Conservation (phyloP, 2,888 invertebrate genomes). For the Cataglyphis altisquamis region DNA sequence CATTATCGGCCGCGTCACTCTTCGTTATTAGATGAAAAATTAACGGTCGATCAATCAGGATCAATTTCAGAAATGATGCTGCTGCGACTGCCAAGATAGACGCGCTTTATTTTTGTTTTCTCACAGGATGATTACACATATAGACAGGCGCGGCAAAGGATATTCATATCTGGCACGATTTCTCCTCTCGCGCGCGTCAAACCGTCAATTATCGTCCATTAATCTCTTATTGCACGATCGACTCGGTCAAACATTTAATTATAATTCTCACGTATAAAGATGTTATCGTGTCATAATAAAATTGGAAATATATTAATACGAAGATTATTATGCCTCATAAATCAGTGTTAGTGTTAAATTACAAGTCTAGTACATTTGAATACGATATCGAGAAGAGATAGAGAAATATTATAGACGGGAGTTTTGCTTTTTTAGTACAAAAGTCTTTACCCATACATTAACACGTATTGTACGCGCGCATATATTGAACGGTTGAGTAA, state of each 20-base stretch:
- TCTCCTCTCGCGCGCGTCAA: slow-evolving; percentile 14
- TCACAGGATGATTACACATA: neutral
- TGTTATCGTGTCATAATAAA: neutral
- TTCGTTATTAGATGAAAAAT: slow-evolving; percentile 55
- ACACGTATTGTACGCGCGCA: neutral
- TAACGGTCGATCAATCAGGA: slow-evolving; percentile 48
- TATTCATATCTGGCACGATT: slow-evolving; percentile 29
- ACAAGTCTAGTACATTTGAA: neutral
- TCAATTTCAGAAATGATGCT: slow-evolving; percentile 28
- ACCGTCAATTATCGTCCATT: slow-evolving; percentile 38
- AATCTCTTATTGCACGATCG: neutral
- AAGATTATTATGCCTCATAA: neutral
- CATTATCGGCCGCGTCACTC: slow-evolving; percentile 47
- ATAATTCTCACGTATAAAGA: neutral
- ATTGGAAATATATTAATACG: neutral
- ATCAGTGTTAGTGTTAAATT: neutral
- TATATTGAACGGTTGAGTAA: slow-evolving; percentile 10
- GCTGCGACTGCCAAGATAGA: slow-evolving; percentile 12
- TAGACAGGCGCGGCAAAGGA: slow-evolving; percentile 1
- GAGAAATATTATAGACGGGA: neutral
- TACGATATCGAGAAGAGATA: neutral
- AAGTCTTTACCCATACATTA: neutral
- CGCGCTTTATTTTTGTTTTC: slow-evolving; percentile 47
- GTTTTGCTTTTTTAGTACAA: neutral
- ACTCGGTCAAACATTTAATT: slow-evolving; percentile 24